These are phyloP conservation scores for Camptogramma bilineatum DNA, from an alignment of 2,888 invertebrate species.

Conservation along the genomic window DNA sequence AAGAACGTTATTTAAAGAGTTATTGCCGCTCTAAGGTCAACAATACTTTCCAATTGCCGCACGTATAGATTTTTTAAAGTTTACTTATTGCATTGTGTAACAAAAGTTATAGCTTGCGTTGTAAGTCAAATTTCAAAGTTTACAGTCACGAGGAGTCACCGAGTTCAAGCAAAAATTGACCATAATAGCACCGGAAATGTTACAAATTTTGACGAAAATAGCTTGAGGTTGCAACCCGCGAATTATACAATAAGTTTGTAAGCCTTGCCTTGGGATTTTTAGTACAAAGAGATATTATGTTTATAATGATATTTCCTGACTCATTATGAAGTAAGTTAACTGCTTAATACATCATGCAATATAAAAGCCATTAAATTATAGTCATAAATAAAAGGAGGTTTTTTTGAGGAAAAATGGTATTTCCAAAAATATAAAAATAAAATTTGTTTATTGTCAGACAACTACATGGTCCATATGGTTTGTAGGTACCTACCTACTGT, in stretches of 20 bases:
- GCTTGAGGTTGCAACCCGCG: constrained; percentile 25
- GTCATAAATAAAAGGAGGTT: neutral
- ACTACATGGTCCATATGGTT: too few species aligned
- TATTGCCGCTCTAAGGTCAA: constrained; percentile 17
- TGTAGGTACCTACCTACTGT: too few species aligned
- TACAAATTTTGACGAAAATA: constrained; percentile 24
- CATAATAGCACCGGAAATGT: constrained; percentile 23
- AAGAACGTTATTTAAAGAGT: constrained; percentile 9
- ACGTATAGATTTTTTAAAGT: constrained; percentile 15
- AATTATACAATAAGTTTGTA: constrained; percentile 25
- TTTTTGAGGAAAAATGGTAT: too few species aligned
- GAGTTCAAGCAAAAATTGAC: constrained; percentile 28
- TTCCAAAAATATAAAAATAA: too few species aligned
- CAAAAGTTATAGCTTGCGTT: constrained; percentile 31
- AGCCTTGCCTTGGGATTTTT: constrained; percentile 37
- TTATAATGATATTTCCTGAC: constrained; percentile 29
- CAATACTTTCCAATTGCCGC: constrained; percentile 20
- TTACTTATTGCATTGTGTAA: constrained; percentile 34
- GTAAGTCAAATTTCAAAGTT: constrained; percentile 35
- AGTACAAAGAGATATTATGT: constrained; percentile 39
- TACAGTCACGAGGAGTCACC: constrained; percentile 27
- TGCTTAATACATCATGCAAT: constrained; percentile 7
- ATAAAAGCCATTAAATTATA: constrained; percentile 3
- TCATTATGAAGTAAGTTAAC: constrained; percentile 29
- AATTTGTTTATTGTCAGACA: too few species aligned